Evolutionary conservation across 2,113 vertebrate species (phyloP), one percentile per base, ranked within the genome.

Genomic region (Lathamus discolor): DNA sequence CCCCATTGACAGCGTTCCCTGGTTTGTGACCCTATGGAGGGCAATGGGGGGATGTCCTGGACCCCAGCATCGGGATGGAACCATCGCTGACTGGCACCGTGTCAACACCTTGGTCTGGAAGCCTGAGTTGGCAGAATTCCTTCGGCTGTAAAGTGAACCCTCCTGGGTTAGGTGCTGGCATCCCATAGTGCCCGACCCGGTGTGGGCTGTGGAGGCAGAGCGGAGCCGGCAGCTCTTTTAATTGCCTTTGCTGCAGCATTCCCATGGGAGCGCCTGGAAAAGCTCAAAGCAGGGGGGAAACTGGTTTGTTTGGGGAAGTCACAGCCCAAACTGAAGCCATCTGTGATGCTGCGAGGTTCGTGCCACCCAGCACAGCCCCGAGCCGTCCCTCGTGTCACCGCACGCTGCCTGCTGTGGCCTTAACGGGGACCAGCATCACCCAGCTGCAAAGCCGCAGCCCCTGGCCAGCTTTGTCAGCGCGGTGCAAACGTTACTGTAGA

Each of bases 381-480:
- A 1, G 69, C 69, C 89, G n/a, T 78, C n/a, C 74, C 75, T 23
- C 3, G 4, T 18, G 69, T 24, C 57, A 24, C 33, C 2, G 6
- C 57, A 9, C 14, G n/a, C 22, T 15, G 33, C 57, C 57, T 9
- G 3, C 67, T 27, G 28, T 9, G 14, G 41, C 8, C 3, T 6
- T 27, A 2, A 6, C 0, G 1, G 41, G 55, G 10, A 25, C 11
- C 1, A 64, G 37, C 62, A 8, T 15, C 10, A 1, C 55, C 57
- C 57, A 59, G 7, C 57, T 24, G 13, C 57, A 24, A 28, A 70
- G 12, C 46, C 37, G 37, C 29, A n/a, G 16, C 14, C 27, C 25
- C 29, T 29, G 18, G 23, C 46, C 46, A 12, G 51, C 28, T 54
- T n/a, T 10, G 13, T 9, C 43, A 51, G 7, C 35, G 8, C 0